Percentiles rank a stretch among this genome's conserved stretches.
Conservation (phyloP, 2,113 vertebrate species). For the Nanorana parkeri region DNA sequence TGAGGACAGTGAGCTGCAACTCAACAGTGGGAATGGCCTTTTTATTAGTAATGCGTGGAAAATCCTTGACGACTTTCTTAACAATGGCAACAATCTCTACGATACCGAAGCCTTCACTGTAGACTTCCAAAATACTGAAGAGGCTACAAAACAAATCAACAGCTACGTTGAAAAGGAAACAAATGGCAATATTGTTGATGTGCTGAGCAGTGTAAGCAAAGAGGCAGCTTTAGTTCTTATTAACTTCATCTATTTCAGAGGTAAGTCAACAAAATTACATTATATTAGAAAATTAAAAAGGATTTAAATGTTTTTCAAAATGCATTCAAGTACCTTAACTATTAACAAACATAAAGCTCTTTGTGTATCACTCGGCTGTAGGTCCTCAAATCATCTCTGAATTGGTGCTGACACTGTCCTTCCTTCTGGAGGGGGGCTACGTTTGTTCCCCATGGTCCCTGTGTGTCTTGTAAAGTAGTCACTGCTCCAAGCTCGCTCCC, state of each 20-base stretch:
- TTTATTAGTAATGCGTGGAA: slow-evolving; percentile 72
- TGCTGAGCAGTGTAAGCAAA: slow-evolving; percentile 72
- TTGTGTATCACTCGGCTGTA: no score
- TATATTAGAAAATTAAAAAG: no score
- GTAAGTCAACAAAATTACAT: slow-evolving; percentile 64
- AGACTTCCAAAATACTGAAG: slow-evolving; percentile 69
- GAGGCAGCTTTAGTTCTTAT: slow-evolving; percentile 72
- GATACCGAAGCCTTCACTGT: slow-evolving; percentile 69
- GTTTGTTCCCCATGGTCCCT: no score
- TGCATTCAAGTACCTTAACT: no score
- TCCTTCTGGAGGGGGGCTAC: no score
- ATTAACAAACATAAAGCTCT: no score
- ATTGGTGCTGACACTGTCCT: no score
- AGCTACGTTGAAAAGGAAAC: slow-evolving; percentile 74
- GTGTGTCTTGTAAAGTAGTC: no score
- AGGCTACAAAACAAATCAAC: slow-evolving; percentile 72
- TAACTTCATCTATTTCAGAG: slow-evolving; percentile 79
- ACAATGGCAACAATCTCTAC: slow-evolving; percentile 71
- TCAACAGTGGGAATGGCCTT: slow-evolving; percentile 76
- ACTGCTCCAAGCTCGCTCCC: no score
- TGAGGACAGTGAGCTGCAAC: slow-evolving; percentile 62
- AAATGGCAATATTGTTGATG: slow-evolving; percentile 70
- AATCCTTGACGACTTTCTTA: slow-evolving; percentile 71
- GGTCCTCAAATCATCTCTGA: no score
- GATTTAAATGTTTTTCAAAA: no score